Evolutionary conservation across 2,888 invertebrate genomes (phyloP), one percentile per base, ranked within the genome.

Genomic region (Osedax frankpressi): DNA sequence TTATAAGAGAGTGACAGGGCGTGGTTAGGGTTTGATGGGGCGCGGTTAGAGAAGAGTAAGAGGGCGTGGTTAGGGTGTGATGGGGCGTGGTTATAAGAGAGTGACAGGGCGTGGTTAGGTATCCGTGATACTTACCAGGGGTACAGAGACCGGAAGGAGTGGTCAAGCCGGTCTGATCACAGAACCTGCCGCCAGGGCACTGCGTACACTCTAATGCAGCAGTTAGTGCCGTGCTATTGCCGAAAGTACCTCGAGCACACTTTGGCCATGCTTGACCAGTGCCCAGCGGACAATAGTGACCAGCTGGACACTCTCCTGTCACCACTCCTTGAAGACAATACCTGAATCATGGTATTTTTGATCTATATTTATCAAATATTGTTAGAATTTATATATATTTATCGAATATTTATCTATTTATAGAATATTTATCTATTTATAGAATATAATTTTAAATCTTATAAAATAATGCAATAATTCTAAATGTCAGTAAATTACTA

Each of bases 161-260:
- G 25, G 75, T 76, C 0, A 77, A 79, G 27, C 74, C 77, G 11
- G 73, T 73, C 27, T 75, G 29, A 65, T 80, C 79, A 76, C 83
- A 83, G 76, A 81, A 82, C 69, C 79, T 75, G 6, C 83, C 83
- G 0, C 82, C 82, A 1, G 79, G 77, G 74, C 83, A 83, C 1
- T 78, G 76, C 27, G 76, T 79, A 75, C 83, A 83, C 74, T 83
- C 79, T 14, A 72, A 69, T n/a, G 71, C 74, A 2, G 68, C 68
- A 1, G 25, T 30, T 30, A 77, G 72, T 0, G 76, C 82, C 0
- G 82, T 82, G 71, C 80, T 79, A 73, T 83, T 81, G 79, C 80
- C 81, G 77, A 79, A 82, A 1, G 82, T 83, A 27, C 83, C 83
- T 14, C 74, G 73, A 3, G 79, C 77, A 70, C 82, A 81, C 72